phyloP scores from a whole-genome alignment of 2,113 vertebrate genomes.

The Calidris pugnax region DNA sequence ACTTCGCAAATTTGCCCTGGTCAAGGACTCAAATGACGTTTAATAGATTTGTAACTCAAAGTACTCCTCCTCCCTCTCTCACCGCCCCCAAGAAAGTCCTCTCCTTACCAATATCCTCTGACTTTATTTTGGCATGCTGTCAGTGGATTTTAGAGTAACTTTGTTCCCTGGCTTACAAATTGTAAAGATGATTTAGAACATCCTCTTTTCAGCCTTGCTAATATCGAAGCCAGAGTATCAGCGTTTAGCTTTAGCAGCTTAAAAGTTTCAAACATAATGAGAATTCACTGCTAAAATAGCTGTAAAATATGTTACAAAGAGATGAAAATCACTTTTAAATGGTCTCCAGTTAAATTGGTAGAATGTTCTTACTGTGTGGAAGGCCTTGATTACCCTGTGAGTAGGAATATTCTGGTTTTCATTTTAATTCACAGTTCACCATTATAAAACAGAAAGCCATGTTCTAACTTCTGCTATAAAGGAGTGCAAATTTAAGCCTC shows the following conservation, averaged over 20 bases:
- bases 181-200: neutral
- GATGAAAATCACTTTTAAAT: neutral
- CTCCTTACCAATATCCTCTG: neutral
- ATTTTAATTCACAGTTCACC: neutral
- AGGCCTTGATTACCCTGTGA: neutral
- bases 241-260: neutral
- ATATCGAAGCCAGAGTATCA: neutral
- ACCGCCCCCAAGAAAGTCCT: neutral
- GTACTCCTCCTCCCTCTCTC: conserved; percentile 26
- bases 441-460: neutral
- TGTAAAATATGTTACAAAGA: neutral
- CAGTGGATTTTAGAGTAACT: neutral
- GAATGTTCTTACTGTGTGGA: neutral
- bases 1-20: conserved; percentile 25
- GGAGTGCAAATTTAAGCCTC: neutral
- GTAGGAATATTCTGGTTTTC: neutral
- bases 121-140: neutral
- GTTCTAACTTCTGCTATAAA: neutral
- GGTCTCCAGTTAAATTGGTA: neutral
- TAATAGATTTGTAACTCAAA: conserved; percentile 39
- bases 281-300: neutral
- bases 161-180: neutral
- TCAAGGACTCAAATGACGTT: conserved; percentile 70
- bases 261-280: neutral
- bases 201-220: neutral